These are phyloP conservation scores for Caenorhabditis inopinata DNA, from an alignment of 1,140 invertebrate species.

Conservation along the genomic window DNA sequence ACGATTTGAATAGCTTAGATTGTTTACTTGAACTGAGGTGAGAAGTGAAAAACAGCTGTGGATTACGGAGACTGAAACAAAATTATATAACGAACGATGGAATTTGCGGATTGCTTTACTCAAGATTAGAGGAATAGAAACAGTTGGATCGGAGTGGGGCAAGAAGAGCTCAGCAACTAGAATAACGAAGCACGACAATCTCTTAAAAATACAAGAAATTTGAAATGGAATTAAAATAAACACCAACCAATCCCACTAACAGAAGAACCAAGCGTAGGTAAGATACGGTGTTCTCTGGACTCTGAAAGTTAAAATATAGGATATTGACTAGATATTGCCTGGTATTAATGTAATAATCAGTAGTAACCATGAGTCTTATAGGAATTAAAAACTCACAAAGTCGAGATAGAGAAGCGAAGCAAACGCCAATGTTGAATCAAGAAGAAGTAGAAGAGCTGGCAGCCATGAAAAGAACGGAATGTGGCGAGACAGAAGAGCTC, in stretches of 20 bases:
- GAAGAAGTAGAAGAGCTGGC: background rate
- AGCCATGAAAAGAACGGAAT: slow-evolving; percentile 19
- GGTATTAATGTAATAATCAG: no score
- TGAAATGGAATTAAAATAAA: background rate
- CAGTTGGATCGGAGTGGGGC: background rate
- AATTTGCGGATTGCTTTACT: background rate
- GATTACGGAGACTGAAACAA: background rate
- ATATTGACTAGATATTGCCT: no score
- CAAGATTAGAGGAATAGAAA: background rate
- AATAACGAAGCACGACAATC: background rate
- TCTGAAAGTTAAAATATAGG: background rate
- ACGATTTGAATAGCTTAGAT: background rate
- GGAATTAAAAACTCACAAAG: background rate
- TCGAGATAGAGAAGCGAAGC: slow-evolving; percentile 12
- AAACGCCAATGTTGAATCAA: background rate
- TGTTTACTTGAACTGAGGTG: background rate
- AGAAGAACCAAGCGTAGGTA: background rate
- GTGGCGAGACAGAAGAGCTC: background rate
- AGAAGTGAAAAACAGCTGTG: background rate
- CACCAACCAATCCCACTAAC: background rate
- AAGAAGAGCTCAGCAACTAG: background rate
- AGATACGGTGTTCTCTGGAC: background rate
- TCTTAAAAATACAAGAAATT: background rate
- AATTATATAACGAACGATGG: background rate
- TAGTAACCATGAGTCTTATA: background rate